phyloP scores from a whole-genome alignment of 2,888 invertebrate genomes.

The Biston stratarius region DNA sequence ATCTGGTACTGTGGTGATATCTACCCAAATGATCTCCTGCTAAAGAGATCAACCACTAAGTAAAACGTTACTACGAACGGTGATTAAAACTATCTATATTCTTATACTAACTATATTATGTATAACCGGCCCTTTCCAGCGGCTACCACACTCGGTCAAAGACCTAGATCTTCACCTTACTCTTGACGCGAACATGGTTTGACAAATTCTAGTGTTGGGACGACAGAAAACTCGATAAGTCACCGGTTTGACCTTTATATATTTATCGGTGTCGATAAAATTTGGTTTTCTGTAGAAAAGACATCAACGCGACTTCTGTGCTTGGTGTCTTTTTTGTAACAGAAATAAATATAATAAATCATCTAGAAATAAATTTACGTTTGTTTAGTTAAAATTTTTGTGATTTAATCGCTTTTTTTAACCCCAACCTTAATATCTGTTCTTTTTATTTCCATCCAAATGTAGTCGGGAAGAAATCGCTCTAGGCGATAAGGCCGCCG shows the following conservation, averaged over 20 bases:
- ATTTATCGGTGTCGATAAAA: neutral
- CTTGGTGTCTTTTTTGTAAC: conserved; percentile 1
- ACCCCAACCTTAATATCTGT: no score
- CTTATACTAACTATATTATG: conserved; percentile 17
- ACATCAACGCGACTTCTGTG: conserved; percentile 13
- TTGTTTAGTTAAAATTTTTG: no score
- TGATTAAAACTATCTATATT: conserved; percentile 27
- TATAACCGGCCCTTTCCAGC: conserved; percentile 43
- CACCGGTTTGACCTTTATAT: neutral
- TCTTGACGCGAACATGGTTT: conserved; percentile 74
- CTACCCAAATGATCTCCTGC: no score
- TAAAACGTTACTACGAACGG: no score
- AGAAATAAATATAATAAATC: neutral
- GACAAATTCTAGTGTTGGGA: conserved; percentile 67
- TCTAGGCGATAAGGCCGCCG: no score
- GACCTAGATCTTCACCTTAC: conserved; percentile 85
- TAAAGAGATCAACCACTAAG: no score
- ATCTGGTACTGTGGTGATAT: no score
- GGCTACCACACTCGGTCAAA: conserved; percentile 75
- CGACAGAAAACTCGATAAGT: conserved; percentile 47
- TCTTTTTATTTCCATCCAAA: no score
- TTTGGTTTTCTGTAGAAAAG: conserved; percentile 7
- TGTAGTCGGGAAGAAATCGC: no score
- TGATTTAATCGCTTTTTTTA: no score
- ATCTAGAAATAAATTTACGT: no score